Percentiles rank a stretch among this genome's conserved stretches.
phyloP scores from a whole-genome alignment of 2,113 vertebrate genomes.

The Serilophus lunatus region DNA sequence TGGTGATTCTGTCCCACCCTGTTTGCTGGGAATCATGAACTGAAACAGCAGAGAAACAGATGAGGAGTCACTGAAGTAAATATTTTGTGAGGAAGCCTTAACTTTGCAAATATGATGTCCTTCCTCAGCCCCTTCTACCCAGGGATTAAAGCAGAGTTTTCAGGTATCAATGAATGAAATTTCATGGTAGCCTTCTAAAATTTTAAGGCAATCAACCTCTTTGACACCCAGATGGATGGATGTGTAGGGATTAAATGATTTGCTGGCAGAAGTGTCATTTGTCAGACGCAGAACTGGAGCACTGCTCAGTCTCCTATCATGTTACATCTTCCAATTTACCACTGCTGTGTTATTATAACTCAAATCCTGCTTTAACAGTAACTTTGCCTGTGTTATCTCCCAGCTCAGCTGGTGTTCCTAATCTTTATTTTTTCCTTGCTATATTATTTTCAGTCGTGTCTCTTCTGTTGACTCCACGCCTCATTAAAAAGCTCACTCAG shows the following conservation, averaged over 20 bases:
- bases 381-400: constrained; percentile 7
- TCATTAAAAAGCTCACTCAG: neutral
- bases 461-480: neutral
- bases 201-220: neutral
- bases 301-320: neutral
- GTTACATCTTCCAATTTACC: constrained; percentile 33
- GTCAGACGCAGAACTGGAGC: constrained; percentile 2
- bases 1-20: neutral
- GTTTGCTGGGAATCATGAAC: neutral
- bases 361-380: neutral
- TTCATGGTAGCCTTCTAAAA: neutral
- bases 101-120: neutral
- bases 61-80: neutral
- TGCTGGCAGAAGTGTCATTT: neutral
- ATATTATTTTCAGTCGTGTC: neutral
- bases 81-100: neutral
- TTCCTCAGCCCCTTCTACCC: neutral
- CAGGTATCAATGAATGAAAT: neutral
- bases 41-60: neutral
- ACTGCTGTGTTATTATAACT: neutral
- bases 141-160: neutral
- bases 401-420: constrained; percentile 19
- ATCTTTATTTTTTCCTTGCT: neutral
- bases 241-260: neutral
- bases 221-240: neutral